Conservation (phyloP, 1,140 invertebrate species). For the Pachyrhynchus sulphureomaculatus region DNA sequence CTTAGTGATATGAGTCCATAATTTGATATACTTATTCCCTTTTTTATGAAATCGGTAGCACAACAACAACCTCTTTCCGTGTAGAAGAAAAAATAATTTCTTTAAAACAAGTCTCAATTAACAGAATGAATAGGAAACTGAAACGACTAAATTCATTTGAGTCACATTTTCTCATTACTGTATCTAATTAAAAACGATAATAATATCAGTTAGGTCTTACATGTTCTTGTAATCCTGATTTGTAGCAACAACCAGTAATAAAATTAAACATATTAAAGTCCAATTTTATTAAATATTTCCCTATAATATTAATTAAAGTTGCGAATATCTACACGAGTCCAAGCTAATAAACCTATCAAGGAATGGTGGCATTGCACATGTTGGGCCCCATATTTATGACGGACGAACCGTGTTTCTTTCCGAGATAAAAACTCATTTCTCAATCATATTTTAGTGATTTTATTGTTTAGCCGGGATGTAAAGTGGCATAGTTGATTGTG, state of each 20-base stretch:
- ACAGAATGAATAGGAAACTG: too few species aligned
- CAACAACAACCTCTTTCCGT: too few species aligned
- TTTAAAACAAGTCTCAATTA: too few species aligned
- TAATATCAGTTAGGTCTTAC: too few species aligned
- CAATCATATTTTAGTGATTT: conserved; percentile 54
- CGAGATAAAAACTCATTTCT: conserved; percentile 50
- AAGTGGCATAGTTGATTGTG: conserved; percentile 52
- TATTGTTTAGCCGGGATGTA: conserved; percentile 52
- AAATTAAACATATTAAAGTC: conserved; percentile 10
- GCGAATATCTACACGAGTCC: conserved; percentile 22
- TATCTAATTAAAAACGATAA: too few species aligned
- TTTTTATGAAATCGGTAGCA: too few species aligned
- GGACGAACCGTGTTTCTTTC: conserved; percentile 43
- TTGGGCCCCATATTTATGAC: conserved; percentile 46
- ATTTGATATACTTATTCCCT: too few species aligned
- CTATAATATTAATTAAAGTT: conserved; percentile 31
- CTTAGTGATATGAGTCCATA: too few species aligned
- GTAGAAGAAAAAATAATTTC: too few species aligned
- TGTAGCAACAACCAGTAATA: background rate
- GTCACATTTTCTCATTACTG: too few species aligned
- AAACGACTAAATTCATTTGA: too few species aligned
- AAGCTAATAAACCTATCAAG: conserved; percentile 29
- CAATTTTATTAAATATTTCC: conserved; percentile 34
- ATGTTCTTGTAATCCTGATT: too few species aligned
- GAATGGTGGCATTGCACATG: conserved; percentile 31